These are phyloP conservation scores for Vimba vimba DNA, from an alignment of 2,113 vertebrate genomes.

Conservation along the genomic window DNA sequence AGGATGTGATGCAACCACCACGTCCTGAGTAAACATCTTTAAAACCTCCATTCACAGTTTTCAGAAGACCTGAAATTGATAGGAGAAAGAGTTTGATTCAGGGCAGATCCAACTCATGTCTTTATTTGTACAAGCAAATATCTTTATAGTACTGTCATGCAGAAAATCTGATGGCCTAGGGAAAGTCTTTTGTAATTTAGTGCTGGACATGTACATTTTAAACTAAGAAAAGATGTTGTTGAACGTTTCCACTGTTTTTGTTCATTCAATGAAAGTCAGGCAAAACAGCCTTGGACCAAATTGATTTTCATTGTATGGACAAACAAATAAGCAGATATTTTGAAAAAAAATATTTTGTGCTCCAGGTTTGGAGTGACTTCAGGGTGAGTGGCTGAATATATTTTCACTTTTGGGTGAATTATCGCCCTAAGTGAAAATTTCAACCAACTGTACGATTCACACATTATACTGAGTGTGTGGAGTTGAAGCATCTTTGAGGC, in stretches of 20 bases:
- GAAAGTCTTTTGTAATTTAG: background rate
- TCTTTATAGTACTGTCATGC: background rate
- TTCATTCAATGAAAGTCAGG: too few species aligned
- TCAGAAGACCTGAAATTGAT: slow-evolving; percentile 71
- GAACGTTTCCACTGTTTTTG: too few species aligned
- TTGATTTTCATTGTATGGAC: too few species aligned
- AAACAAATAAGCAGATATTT: too few species aligned
- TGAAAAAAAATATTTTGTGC: too few species aligned
- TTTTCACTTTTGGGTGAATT: too few species aligned
- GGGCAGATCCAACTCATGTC: background rate
- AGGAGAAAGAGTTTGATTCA: slow-evolving; percentile 18
- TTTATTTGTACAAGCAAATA: background rate
- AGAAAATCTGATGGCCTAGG: background rate
- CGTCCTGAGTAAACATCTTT: slow-evolving; percentile 82
- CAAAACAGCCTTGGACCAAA: too few species aligned
- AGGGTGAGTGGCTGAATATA: too few species aligned
- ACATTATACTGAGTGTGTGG: background rate
- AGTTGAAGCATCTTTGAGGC: background rate
- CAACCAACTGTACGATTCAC: background rate
- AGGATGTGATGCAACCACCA: slow-evolving; percentile 87
- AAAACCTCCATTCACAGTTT: slow-evolving; percentile 74
- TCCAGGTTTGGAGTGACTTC: too few species aligned
- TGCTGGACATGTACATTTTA: background rate
- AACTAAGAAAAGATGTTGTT: background rate
- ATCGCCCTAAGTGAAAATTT: background rate